These are phyloP conservation scores for Amphipyra tragopoginis DNA, from an alignment of 2,888 invertebrate genomes.

Conservation along the genomic window DNA sequence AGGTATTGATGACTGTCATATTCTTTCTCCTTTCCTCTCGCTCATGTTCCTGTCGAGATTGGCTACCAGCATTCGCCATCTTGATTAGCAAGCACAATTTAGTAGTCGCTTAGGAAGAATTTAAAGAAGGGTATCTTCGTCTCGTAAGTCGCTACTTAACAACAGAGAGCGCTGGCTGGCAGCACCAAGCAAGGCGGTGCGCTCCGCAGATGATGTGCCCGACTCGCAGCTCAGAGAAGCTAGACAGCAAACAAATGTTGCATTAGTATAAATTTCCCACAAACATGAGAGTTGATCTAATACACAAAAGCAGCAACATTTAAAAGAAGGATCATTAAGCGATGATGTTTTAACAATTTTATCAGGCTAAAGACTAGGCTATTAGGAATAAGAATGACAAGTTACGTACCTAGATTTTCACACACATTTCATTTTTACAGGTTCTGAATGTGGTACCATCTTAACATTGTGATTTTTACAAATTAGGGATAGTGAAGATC, in stretches of 20 bases:
- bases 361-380: not conserved
- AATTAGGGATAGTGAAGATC: no score
- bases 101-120: not conserved
- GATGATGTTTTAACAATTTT: conserved; percentile 17
- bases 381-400: not conserved
- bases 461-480: no score
- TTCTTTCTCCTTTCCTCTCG: conserved; percentile 13
- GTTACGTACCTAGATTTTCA: no score
- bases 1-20: not conserved
- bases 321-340: conserved; percentile 34
- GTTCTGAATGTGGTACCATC: no score
- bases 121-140: conserved; percentile 93
- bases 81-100: not conserved
- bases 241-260: conserved; percentile 56
- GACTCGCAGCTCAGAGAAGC: conserved; percentile 92
- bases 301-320: conserved; percentile 44
- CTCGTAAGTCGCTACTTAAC: conserved; percentile 94
- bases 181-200: conserved; percentile 92
- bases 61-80: not conserved
- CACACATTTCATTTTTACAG: no score
- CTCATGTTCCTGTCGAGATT: not conserved
- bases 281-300: conserved; percentile 10
- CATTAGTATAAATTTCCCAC: conserved; percentile 28
- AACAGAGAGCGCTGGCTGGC: conserved; percentile 94
- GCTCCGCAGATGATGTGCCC: conserved; percentile 90